Conservation (phyloP, 2,888 invertebrate genomes). For the Volucella inflata region DNA sequence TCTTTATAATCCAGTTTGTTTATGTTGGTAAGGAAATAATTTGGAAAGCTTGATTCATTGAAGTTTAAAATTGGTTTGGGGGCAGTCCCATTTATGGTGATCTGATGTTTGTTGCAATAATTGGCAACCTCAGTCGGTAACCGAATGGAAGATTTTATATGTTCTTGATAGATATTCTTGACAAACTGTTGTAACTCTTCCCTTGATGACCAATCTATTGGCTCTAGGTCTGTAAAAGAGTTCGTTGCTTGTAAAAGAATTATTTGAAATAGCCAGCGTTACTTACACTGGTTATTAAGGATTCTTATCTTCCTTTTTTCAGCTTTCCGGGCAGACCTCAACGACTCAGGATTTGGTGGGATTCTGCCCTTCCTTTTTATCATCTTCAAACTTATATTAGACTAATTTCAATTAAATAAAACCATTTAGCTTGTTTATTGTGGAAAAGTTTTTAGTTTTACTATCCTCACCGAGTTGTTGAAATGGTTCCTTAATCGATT, state of each 20-base stretch:
- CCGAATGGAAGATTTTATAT: conserved; percentile 85
- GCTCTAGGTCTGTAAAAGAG: conserved; percentile 11
- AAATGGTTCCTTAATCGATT: no score
- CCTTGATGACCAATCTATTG: conserved; percentile 84
- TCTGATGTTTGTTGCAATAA: conserved; percentile 87
- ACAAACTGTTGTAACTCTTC: conserved; percentile 87
- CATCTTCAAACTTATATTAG: no score
- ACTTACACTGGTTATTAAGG: no score
- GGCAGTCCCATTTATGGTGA: conserved; percentile 88
- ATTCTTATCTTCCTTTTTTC: no score
- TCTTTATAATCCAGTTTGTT: conserved; percentile 87
- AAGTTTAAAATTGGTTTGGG: conserved; percentile 90
- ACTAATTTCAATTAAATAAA: no score
- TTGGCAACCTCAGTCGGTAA: conserved; percentile 87
- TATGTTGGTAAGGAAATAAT: conserved; percentile 87
- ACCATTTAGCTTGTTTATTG: not conserved
- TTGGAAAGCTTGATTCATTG: conserved; percentile 90
- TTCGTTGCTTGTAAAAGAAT: no score
- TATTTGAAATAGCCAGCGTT: no score
- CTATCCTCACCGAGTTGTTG: no score
- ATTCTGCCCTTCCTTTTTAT: no score
- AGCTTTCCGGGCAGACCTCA: no score
- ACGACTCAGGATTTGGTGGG: no score
- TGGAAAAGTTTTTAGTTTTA: not conserved
- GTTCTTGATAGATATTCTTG: conserved; percentile 90